Percentiles rank a stretch among this genome's conserved stretches.
Conservation (phyloP, 2,888 invertebrate genomes). For the Leptopterna dolabrata region DNA sequence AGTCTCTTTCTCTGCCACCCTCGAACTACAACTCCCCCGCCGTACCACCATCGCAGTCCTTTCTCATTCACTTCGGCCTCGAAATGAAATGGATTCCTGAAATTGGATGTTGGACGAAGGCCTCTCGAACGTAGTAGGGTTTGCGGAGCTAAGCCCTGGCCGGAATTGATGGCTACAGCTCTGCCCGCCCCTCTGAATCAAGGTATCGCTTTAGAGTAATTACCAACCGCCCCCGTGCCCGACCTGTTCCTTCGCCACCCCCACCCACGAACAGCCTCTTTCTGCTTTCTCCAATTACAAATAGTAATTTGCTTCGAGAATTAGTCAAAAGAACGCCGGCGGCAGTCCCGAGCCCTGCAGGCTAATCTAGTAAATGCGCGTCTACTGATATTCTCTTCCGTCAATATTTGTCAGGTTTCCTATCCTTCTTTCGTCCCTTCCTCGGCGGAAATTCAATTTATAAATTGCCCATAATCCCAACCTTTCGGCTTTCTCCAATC, state of each 20-base stretch:
- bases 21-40: not conserved
- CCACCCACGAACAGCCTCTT: too few species aligned
- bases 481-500: constrained; percentile 42
- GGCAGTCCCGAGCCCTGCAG: not conserved
- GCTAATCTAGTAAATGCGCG: constrained; percentile 53
- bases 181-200: constrained; percentile 48
- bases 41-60: not conserved
- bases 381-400: constrained; percentile 49
- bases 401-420: constrained; percentile 58
- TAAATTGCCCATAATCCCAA: constrained; percentile 58
- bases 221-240: constrained; percentile 18
- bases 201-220: constrained; percentile 55
- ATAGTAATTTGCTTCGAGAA: constrained; percentile 50
- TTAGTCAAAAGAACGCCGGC: constrained; percentile 36
- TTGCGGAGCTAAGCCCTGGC: constrained; percentile 41
- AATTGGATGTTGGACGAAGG: constrained; percentile 55
- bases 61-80: constrained; percentile 49
- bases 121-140: not conserved
- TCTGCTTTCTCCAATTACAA: constrained; percentile 48
- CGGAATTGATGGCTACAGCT: constrained; percentile 54
- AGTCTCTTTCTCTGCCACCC: constrained; percentile 38
- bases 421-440: not conserved
- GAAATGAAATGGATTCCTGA: constrained; percentile 60
- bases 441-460: constrained; percentile 56
- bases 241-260: not conserved